Base-by-base conservation (phyloP, 2,888 invertebrate genomes). In the Antheraea yamamai region DNA sequence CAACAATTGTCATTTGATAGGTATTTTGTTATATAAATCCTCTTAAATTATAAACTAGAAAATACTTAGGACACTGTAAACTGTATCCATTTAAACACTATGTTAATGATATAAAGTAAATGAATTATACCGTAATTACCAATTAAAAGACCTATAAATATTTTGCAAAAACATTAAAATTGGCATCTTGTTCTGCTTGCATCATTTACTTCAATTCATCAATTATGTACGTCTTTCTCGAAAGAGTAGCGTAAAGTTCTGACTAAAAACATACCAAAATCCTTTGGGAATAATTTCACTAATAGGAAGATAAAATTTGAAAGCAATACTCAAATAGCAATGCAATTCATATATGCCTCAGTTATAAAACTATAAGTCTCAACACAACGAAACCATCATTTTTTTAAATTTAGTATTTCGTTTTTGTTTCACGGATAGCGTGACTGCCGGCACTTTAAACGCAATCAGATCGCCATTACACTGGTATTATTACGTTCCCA, bases 381-480 rank as follows among this genome's bases (percentile, higher is more conserved):
- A 20, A 18, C 55, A 7, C 18, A 55, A 20, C 7, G 18, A 55
- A 52, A 55, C 18, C 20, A 20, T 55, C 7, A n/a, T 20, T 61
- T 20, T 61, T 61, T 61, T 23, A n/a, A 61, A 12, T 23, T 61
- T 61, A 23, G 61, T 23, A 61, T 1, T 61, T 7, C 2, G 39
- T 20, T 8, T 20, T 39, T 70, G 39, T 39, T 70, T 39, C 70
- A 2, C 39, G 20, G n/a, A 7, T 70, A n/a, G 70, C 70, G 70
- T 70, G 70, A 70, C 70, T 39, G n/a, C 39, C 12, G 12, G 70
- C 70, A 70, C 39, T 70, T 70, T 70, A 70, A 70, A 70, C 20
- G 70, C 70, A 70, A 70, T 70, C 70, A 70, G 70, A 70, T 70
- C 39, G 39, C 39, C 70, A 70, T 70, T 70, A 70, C 70, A 70